Evolutionary conservation across 2,797 vertebrate genomes (phyloP).

Genomic region (Myotis planiceps): DNA sequence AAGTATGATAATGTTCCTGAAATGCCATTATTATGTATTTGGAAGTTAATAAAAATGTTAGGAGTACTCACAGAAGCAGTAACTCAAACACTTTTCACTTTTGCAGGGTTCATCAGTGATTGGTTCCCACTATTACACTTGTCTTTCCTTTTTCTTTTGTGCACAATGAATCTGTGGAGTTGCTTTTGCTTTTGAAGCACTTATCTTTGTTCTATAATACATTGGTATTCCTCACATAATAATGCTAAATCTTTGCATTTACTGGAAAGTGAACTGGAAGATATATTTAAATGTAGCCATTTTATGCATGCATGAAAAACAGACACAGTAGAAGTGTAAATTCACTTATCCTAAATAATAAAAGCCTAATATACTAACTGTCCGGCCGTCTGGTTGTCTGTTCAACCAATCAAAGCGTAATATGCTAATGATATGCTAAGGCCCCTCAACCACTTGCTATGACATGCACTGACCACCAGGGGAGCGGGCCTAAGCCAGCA

Average conservation of each 20-base stretch:
- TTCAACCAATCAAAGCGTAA: no score
- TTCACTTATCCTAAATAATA: not conserved
- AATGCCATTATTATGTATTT: slow-evolving; percentile 59
- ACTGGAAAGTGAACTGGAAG: not conserved
- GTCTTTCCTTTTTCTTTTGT: slow-evolving; percentile 52
- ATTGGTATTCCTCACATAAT: not conserved
- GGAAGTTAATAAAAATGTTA: slow-evolving; percentile 70
- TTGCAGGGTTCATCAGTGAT: not conserved
- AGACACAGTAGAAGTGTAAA: not conserved
- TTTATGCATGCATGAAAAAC: not conserved
- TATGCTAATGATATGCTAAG: no score
- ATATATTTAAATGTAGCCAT: not conserved
- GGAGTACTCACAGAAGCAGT: not conserved
- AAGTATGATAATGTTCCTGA: slow-evolving; percentile 26
- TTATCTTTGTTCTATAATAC: slow-evolving; percentile 40
- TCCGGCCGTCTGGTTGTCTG: no score
- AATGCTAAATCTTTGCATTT: not conserved
- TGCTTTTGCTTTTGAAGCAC: slow-evolving; percentile 10
- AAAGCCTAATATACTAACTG: no score
- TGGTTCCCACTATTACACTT: slow-evolving; percentile 1
- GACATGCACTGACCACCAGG: no score
- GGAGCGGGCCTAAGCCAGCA: no score
- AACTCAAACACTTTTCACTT: slow-evolving; percentile 28
- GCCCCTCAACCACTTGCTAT: no score
- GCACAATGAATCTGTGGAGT: not conserved